Evolutionary conservation across 1,140 invertebrate genomes (phyloP).

Genomic region (Sminthurinus signatus): DNA sequence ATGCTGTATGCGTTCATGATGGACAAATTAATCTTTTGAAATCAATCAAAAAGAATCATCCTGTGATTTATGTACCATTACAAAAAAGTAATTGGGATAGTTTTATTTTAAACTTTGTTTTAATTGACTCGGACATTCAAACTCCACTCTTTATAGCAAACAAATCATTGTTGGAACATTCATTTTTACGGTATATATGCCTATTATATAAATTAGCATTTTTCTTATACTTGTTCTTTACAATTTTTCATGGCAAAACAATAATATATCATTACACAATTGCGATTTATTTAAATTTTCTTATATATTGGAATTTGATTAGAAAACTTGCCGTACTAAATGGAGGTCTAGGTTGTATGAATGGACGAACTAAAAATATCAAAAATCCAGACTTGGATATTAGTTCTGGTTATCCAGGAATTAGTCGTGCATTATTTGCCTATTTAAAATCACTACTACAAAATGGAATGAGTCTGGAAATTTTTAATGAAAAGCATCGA

Average conservation of each 20-base stretch:
- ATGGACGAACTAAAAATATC: background rate
- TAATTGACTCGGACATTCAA: background rate
- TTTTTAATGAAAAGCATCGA: background rate
- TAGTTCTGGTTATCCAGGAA: too few relatives aligned
- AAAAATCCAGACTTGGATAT: too few relatives aligned
- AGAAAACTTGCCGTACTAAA: background rate
- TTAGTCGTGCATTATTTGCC: too few relatives aligned
- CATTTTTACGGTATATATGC: too few relatives aligned
- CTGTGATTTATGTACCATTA: constrained; percentile 24
- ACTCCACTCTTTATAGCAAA: background rate
- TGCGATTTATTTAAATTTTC: too few relatives aligned
- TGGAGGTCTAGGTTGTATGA: background rate
- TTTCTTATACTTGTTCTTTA: too few relatives aligned
- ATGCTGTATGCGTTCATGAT: constrained; percentile 18
- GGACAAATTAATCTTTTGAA: constrained; percentile 22
- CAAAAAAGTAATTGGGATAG: constrained; percentile 9
- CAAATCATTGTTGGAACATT: too few relatives aligned
- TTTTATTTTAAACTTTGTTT: constrained; percentile 8
- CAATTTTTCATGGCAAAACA: too few relatives aligned
- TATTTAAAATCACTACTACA: background rate
- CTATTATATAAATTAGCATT: too few relatives aligned
- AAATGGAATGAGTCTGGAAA: background rate
- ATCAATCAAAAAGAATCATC: constrained; percentile 1
- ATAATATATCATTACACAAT: too few relatives aligned
- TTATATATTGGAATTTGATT: too few relatives aligned